A percentile compares a stretch with the other conserved stretches of the same genome.
Conservation (phyloP, 2,113 vertebrate genomes). For the Sakesphorus luctuosus region DNA sequence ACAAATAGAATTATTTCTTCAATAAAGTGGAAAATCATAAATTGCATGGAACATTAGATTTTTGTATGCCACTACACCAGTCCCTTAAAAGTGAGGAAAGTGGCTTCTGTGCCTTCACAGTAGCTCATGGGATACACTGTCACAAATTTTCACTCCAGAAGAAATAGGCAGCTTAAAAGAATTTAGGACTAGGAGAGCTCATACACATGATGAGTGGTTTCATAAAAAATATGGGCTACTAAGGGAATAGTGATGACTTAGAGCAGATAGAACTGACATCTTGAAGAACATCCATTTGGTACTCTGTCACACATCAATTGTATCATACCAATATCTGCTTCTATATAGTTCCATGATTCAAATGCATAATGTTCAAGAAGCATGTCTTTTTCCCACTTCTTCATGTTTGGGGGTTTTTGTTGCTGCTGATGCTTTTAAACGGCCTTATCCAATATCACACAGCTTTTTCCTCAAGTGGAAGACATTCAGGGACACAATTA, state of each 20-base stretch:
- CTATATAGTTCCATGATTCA: neutral
- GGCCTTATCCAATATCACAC: neutral
- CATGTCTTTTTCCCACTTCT: neutral
- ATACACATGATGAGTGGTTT: neutral
- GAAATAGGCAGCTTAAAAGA: neutral
- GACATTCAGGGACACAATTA: neutral
- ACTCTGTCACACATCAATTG: neutral
- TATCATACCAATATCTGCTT: neutral
- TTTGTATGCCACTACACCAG: neutral
- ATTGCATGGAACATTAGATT: neutral
- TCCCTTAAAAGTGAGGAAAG: slow-evolving; percentile 18
- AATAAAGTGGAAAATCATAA: slow-evolving; percentile 21
- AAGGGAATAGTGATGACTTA: neutral
- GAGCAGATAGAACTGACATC: neutral
- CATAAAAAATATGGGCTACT: neutral
- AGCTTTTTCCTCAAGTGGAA: neutral
- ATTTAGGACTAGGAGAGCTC: neutral
- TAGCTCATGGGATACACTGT: neutral
- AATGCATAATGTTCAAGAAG: neutral
- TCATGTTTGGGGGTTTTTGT: neutral
- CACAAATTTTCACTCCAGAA: neutral
- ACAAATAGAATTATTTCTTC: slow-evolving; percentile 21
- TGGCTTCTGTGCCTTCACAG: neutral
- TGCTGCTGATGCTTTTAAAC: neutral
- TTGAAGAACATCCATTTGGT: neutral